phyloP scores from a whole-genome alignment of 1,140 invertebrate genomes.

The Caenorhabditis elegans region DNA sequence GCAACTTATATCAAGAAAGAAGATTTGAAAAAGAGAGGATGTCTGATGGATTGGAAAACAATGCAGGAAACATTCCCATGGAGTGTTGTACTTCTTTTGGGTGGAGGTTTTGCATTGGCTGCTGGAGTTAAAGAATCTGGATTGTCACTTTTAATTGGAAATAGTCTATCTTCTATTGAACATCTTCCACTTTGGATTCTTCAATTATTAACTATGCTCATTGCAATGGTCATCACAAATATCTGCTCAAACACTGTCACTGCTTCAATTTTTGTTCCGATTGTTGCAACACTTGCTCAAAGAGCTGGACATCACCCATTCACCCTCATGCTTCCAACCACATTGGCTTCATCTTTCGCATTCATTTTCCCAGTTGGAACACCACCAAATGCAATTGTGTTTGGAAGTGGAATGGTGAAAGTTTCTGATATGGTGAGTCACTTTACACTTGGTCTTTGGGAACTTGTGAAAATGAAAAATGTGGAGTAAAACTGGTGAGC shows the following conservation, averaged over 20 bases:
- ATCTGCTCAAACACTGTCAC: conserved; percentile 69
- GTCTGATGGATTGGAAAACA: conserved; percentile 66
- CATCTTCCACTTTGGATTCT: conserved; percentile 62
- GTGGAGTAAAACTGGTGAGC: background rate
- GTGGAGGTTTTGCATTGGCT: conserved; percentile 70
- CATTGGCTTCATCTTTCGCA: conserved; percentile 77
- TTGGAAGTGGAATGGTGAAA: conserved; percentile 70
- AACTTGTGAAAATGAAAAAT: background rate
- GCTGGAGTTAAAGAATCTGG: conserved; percentile 63
- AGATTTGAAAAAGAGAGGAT: conserved; percentile 37
- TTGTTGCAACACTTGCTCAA: conserved; percentile 47
- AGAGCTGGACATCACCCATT: conserved; percentile 73
- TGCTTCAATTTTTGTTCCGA: conserved; percentile 68
- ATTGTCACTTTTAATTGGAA: conserved; percentile 57
- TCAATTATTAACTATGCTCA: conserved; percentile 61
- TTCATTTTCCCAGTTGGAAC: conserved; percentile 80
- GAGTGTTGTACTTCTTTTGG: conserved; percentile 69
- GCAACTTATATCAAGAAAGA: conserved; percentile 10
- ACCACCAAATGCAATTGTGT: conserved; percentile 89
- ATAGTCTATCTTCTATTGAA: conserved; percentile 57
- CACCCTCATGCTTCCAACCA: conserved; percentile 82
- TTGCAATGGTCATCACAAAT: conserved; percentile 68
- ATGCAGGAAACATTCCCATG: conserved; percentile 69
- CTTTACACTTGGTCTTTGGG: background rate
- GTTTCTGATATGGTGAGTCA: conserved; percentile 68